These are phyloP conservation scores for Psophia crepitans DNA, from an alignment of 2,113 vertebrate genomes.

Conservation along the genomic window DNA sequence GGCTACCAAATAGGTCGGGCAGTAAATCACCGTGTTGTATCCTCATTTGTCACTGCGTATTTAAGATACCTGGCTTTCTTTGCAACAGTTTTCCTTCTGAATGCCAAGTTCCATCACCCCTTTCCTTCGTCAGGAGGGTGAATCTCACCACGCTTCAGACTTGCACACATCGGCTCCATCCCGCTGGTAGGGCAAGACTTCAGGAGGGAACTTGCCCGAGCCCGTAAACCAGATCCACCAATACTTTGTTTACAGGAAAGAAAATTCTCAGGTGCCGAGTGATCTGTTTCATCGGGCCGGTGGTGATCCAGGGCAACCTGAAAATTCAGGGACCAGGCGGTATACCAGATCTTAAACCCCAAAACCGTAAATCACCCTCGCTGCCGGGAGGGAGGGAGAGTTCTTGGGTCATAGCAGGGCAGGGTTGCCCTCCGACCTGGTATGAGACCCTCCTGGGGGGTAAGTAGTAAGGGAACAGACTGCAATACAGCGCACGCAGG, in stretches of 20 bases:
- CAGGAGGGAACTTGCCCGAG: not conserved
- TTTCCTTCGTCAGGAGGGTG: not conserved
- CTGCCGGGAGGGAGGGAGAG: not conserved
- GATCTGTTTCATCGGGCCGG: not conserved
- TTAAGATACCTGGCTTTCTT: not conserved
- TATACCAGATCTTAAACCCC: not conserved
- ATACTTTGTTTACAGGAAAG: not conserved
- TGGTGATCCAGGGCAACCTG: not conserved
- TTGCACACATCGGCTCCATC: rapidly evolving
- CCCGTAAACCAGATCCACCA: not conserved
- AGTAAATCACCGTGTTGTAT: not conserved
- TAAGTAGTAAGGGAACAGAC: not conserved
- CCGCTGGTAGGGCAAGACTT: not conserved
- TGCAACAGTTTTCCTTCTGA: not conserved
- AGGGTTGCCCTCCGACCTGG: not conserved
- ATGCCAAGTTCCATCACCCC: not conserved
- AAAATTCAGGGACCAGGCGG: not conserved
- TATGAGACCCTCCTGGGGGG: not conserved
- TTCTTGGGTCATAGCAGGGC: not conserved
- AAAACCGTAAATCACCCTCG: not conserved
- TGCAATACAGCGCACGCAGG: no score
- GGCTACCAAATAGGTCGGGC: not conserved
- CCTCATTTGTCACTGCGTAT: not conserved
- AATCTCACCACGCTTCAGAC: not conserved
- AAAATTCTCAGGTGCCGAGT: not conserved